A percentile compares a stretch with the other conserved stretches of the same genome.
These are phyloP conservation scores for Toxonevra muliebris DNA, from an alignment of 2,888 invertebrate genomes.

Conservation along the genomic window DNA sequence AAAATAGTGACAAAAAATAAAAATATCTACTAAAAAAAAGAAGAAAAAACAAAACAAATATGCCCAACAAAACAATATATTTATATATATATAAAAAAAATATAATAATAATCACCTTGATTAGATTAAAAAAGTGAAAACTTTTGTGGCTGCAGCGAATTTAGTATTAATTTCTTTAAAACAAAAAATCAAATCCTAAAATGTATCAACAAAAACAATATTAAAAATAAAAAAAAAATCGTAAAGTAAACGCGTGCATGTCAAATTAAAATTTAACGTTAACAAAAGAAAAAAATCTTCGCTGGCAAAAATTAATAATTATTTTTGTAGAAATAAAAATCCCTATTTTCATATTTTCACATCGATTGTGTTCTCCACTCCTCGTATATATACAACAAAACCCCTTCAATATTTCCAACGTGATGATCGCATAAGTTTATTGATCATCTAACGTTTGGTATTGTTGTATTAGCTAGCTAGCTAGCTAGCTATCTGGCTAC, in stretches of 20 bases:
- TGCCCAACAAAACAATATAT: neutral
- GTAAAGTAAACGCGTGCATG: neutral
- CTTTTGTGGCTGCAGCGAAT: neutral
- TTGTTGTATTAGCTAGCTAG: neutral
- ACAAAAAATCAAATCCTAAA: neutral
- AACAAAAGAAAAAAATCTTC: too few relatives aligned
- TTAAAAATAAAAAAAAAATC: neutral
- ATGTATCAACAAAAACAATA: neutral
- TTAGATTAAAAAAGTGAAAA: conserved; percentile 9
- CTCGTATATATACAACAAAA: too few relatives aligned
- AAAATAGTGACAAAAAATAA: conserved; percentile 3
- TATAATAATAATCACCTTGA: conserved; percentile 8
- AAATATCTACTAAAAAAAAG: neutral
- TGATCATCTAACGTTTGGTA: too few relatives aligned
- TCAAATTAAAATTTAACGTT: neutral
- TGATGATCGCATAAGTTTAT: too few relatives aligned
- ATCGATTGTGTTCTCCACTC: too few relatives aligned
- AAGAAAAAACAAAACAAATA: neutral
- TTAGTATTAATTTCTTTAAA: neutral
- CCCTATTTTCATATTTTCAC: too few relatives aligned
- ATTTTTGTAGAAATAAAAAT: too few relatives aligned
- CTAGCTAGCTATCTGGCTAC: too few relatives aligned
- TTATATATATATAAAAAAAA: neutral
- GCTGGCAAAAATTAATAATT: too few relatives aligned
- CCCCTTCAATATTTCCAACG: too few relatives aligned